Evolutionary conservation across 1,140 invertebrate genomes (phyloP).

Genomic region (Frieseomelitta varia): DNA sequence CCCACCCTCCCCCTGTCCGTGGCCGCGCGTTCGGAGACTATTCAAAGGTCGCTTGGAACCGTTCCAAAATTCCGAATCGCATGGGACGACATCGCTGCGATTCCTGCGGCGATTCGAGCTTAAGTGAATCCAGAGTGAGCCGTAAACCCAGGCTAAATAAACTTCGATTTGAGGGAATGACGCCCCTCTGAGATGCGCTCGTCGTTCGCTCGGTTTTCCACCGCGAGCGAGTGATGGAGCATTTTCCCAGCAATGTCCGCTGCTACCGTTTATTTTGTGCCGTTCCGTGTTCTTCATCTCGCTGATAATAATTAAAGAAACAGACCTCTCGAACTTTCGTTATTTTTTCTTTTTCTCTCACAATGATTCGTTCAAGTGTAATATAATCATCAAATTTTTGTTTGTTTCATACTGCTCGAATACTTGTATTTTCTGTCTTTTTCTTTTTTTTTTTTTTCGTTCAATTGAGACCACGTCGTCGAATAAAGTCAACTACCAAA

Average conservation of each 20-base stretch:
- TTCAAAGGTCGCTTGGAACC: slow-evolving; percentile 80
- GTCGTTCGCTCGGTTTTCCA: neutral
- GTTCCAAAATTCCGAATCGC: slow-evolving; percentile 80
- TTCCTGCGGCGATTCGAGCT: slow-evolving; percentile 74
- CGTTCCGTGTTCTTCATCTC: neutral
- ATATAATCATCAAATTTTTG: no score
- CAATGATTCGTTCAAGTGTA: no score
- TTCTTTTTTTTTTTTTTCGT: no score
- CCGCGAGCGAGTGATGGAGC: neutral
- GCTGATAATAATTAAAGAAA: no score
- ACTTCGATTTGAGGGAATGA: slow-evolving; percentile 64
- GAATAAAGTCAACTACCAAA: no score
- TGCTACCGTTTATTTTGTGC: no score
- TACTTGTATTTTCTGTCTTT: no score
- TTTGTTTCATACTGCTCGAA: no score
- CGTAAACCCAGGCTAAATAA: slow-evolving; percentile 79
- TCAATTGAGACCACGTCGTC: no score
- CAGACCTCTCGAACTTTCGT: neutral
- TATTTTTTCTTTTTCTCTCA: no score
- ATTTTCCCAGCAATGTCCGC: neutral
- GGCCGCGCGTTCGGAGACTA: slow-evolving; percentile 70
- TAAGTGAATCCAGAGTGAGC: slow-evolving; percentile 80
- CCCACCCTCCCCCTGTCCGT: slow-evolving; percentile 8
- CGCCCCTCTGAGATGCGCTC: slow-evolving; percentile 23
- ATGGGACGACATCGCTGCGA: slow-evolving; percentile 66